Conservation (phyloP, 2,113 vertebrate species). For the Picathartes gymnocephalus region DNA sequence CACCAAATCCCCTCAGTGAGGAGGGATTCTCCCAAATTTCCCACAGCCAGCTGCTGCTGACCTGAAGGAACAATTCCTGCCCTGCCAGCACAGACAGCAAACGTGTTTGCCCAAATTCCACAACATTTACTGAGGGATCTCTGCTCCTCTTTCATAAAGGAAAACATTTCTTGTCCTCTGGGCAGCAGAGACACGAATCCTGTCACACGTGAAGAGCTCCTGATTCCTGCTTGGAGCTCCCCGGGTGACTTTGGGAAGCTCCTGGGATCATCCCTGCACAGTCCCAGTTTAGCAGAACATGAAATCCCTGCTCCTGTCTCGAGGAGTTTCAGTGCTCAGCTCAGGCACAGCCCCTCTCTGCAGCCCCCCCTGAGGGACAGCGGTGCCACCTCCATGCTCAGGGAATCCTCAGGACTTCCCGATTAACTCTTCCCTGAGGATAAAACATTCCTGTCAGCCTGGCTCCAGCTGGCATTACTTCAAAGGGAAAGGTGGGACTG, state of each 20-base stretch:
- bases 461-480: not conserved
- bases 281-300: not conserved
- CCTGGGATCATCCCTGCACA: not conserved
- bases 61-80: not conserved
- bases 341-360: not conserved
- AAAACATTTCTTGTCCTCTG: not conserved
- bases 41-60: not conserved
- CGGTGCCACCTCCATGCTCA: not conserved
- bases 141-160: not conserved
- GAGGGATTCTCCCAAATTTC: not conserved
- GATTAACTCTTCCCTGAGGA: not conserved
- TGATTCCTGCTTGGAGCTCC: not conserved
- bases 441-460: not conserved
- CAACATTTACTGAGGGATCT: not conserved
- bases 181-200: not conserved
- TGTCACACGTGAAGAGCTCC: not conserved
- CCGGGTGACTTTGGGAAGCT: not conserved
- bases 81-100: not conserved
- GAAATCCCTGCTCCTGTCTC: not conserved
- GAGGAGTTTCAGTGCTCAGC: not conserved
- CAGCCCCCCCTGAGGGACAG: not conserved
- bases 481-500: not conserved
- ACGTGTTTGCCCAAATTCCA: not conserved
- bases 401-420: not conserved
- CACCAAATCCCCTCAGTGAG: not conserved